Evolutionary conservation across 2,113 vertebrate genomes (phyloP).

Genomic region (Manacus vitellinus): DNA sequence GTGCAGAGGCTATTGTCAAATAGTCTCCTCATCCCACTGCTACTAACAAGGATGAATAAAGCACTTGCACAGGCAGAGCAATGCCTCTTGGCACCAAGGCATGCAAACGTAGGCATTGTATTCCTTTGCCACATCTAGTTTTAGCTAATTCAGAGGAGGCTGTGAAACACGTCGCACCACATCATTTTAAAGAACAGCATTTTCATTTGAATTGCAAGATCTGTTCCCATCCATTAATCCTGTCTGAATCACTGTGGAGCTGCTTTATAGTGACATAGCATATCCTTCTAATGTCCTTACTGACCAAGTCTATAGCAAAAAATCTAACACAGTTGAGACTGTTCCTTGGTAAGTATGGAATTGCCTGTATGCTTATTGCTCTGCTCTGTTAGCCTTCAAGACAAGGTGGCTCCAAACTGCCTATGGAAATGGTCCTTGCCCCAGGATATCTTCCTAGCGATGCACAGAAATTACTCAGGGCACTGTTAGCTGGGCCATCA

Average conservation of each 20-base stretch:
- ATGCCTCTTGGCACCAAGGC: conserved; percentile 23
- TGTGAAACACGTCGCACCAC: background rate
- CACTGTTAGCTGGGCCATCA: background rate
- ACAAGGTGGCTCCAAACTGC: background rate
- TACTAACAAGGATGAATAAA: conserved; percentile 49
- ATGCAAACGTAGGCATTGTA: background rate
- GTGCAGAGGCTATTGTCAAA: conserved; percentile 57
- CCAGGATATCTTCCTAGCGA: background rate
- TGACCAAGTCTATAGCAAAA: background rate
- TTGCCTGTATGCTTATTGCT: background rate
- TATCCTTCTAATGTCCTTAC: background rate
- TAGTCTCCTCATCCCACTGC: conserved; percentile 11
- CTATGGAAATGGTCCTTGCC: background rate
- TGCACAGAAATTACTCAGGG: background rate
- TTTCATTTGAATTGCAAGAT: conserved; percentile 13
- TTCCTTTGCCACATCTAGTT: conserved; percentile 29
- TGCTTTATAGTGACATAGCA: background rate
- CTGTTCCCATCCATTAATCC: background rate
- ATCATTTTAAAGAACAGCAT: conserved; percentile 4
- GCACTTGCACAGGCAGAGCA: background rate
- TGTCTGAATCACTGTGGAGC: background rate
- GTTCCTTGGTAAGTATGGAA: background rate
- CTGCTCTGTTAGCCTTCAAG: background rate
- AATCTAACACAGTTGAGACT: background rate
- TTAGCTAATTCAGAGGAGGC: conserved; percentile 30